Evolutionary conservation across 2,888 invertebrate species (phyloP), one percentile per base, ranked within the genome.

Genomic region (Vandiemenella viatica): DNA sequence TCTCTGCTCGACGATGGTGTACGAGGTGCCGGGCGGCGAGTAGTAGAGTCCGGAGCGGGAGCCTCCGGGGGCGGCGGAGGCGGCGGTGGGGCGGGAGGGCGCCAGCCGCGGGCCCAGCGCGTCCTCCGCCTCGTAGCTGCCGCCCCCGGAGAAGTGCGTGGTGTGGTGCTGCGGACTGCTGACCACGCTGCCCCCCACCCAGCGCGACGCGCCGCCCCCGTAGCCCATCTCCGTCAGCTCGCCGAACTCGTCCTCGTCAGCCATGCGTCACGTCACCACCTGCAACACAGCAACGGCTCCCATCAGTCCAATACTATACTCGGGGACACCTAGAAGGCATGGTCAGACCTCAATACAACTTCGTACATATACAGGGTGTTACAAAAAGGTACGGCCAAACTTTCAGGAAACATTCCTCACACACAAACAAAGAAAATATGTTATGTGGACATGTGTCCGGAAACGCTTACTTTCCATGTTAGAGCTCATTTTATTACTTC

Each of bases 1-100:
- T 10, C 32, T 10, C 55, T 86, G 73, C 69, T 88, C 88, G 61
- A 88, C 81, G 66, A 88, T 88, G 62, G 88, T 88, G 68, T 88
- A 88, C 50, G 85, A 86, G 56, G 88, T 88, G 54, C 88, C 88
- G 21, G 88, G 88, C 50, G 88, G 88, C 55, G 87, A 88, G 67
- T 87, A 88, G 68, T 88, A 88, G 55, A 81, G 72, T 55, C 83
- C 79, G 56, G 83, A 75, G 43, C 80, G 75, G 55, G 13, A 75
- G 26, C 10, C 46, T 16, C 6, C 45, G 37, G 19, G 45, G 18
- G 6, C 32, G 17, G 8, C 19, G n/a, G n/a, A 15, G 38, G 13
- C 26, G 26, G 26, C 26, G 26, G 17, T 38, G 59, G 50, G 22
- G 59, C 60, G 13, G 16, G 7, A 3, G 16, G 1, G 2, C 20